Percentiles rank a stretch among this genome's conserved stretches.
These are phyloP conservation scores for Heliconius nattereri DNA, from an alignment of 1,140 invertebrate genomes.

Conservation along the genomic window DNA sequence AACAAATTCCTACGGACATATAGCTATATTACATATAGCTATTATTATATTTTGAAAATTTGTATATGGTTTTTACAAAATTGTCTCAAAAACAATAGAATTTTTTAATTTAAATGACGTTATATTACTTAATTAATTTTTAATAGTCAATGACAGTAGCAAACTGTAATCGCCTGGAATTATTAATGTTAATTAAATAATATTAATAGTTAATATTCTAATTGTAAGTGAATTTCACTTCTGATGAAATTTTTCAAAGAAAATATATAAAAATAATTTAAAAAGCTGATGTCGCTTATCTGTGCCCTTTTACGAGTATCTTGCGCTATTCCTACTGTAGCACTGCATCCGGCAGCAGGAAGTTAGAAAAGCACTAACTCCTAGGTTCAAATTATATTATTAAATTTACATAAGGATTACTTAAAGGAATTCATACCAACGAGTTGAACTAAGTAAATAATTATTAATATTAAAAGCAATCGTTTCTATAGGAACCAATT, in stretches of 20 bases:
- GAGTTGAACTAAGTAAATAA: neutral
- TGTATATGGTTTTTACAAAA: too few relatives aligned
- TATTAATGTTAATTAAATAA: neutral
- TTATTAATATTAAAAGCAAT: too few relatives aligned
- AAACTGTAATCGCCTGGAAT: neutral
- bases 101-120: too few relatives aligned
- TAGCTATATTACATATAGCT: too few relatives aligned
- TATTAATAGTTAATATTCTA: neutral
- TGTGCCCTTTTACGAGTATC: neutral
- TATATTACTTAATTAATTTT: too few relatives aligned
- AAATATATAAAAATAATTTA: neutral
- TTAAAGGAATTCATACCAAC: neutral
- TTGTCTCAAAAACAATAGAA: too few relatives aligned
- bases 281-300: neutral
- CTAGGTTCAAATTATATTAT: neutral
- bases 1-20: too few relatives aligned
- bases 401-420: neutral
- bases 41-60: too few relatives aligned
- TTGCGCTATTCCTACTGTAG: neutral
- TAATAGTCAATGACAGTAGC: too few relatives aligned
- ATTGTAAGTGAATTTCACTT: neutral
- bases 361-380: neutral
- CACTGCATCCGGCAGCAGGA: conserved; percentile 7
- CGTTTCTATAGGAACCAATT: too few relatives aligned
- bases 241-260: neutral